A percentile compares a stretch with the other conserved stretches of the same genome.
phyloP scores from a whole-genome alignment of 2,888 invertebrate species.

The Stramonita haemastoma region DNA sequence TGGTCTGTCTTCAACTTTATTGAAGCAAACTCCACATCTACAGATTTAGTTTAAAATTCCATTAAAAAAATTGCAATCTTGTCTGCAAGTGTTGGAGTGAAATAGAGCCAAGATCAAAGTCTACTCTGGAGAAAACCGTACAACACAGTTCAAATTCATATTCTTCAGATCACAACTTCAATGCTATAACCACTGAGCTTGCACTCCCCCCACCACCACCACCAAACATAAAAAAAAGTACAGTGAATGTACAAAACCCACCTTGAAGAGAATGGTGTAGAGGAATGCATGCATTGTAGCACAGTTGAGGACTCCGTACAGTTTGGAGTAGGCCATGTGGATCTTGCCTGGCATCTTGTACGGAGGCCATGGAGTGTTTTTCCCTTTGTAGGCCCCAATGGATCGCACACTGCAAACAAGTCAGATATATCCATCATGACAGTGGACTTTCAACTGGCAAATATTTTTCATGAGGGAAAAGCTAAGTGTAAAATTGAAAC shows the following conservation, averaged over 20 bases:
- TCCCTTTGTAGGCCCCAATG: slow-evolving; percentile 80
- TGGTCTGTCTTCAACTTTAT: too few species aligned
- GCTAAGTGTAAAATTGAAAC: too few species aligned
- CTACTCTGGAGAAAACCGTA: not conserved
- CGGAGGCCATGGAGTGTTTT: slow-evolving; percentile 87
- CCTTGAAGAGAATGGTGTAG: slow-evolving; percentile 79
- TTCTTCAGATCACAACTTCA: not conserved
- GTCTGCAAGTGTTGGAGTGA: too few species aligned
- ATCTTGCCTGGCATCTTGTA: slow-evolving; percentile 84
- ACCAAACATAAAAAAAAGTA: not conserved
- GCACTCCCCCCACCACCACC: not conserved
- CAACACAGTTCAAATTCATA: not conserved
- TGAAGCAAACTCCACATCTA: too few species aligned
- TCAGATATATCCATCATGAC: not conserved
- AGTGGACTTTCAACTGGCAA: too few species aligned
- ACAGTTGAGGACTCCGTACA: slow-evolving; percentile 73
- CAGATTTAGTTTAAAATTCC: too few species aligned
- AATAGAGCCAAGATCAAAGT: too few species aligned
- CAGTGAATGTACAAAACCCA: slow-evolving; percentile 45
- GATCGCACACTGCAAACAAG: slow-evolving; percentile 81
- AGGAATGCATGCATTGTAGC: slow-evolving; percentile 84
- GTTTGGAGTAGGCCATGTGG: slow-evolving; percentile 60
- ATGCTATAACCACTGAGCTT: not conserved
- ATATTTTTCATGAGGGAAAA: too few species aligned
- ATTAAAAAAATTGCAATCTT: too few species aligned